Percentiles rank a stretch among this genome's conserved stretches.
Evolutionary conservation across 2,888 invertebrate species (phyloP).

Genomic region (Acronicta alni): DNA sequence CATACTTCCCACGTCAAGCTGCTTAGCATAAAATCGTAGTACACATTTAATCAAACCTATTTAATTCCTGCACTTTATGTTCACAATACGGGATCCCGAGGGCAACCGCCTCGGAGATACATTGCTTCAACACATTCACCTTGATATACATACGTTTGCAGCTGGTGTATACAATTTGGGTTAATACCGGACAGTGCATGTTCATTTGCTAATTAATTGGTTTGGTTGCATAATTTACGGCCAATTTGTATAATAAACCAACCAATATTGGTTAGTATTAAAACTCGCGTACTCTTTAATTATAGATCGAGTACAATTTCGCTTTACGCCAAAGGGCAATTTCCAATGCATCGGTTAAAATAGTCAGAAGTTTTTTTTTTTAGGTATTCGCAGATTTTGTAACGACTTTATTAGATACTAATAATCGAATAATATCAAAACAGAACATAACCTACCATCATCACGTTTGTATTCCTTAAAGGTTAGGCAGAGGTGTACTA

Average conservation of each 20-base stretch:
- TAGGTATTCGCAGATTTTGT: no score
- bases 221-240: constrained; percentile 15
- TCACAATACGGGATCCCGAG: constrained; percentile 1
- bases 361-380: no score
- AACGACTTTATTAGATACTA: no score
- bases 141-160: constrained; percentile 1
- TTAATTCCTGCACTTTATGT: neutral
- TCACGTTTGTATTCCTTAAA: no score
- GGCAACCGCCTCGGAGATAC: neutral
- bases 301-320: no score
- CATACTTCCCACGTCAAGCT: no score
- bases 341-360: no score
- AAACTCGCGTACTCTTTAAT: no score
- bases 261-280: neutral
- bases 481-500: no score
- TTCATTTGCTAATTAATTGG: constrained; percentile 41
- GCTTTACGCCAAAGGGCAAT: no score
- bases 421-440: no score
- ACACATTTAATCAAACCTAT: neutral
- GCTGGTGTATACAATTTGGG: neutral
- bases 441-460: no score
- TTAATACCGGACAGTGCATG: constrained; percentile 6
- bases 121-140: neutral
- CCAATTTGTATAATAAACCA: constrained; percentile 1
- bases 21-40: neutral